Evolutionary conservation across 2,888 invertebrate genomes (phyloP).

Genomic region (Criorhina ranunculi): DNA sequence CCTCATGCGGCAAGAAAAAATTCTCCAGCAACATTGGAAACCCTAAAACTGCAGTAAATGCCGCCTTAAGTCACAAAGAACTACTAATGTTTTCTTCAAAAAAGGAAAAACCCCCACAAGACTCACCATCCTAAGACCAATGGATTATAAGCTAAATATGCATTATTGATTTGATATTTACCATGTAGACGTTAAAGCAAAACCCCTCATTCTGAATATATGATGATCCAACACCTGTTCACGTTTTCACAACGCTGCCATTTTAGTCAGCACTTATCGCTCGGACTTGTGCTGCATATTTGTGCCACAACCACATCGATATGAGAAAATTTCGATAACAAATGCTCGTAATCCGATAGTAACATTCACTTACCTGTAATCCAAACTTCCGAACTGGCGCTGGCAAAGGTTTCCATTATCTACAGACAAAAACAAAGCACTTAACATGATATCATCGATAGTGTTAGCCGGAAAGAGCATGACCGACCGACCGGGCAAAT

Average conservation of each 20-base stretch:
- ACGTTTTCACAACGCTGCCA: neutral
- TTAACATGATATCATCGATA: constrained; percentile 68
- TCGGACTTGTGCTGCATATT: neutral
- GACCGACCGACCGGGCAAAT: constrained; percentile 38
- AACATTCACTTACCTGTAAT: neutral
- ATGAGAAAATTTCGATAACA: neutral
- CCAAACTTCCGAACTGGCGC: constrained; percentile 4
- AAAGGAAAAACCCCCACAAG: neutral
- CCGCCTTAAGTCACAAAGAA: constrained; percentile 36
- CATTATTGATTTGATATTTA: constrained; percentile 37
- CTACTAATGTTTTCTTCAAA: constrained; percentile 23
- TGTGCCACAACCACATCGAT: neutral
- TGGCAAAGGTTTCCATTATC: constrained; percentile 2
- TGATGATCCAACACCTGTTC: constrained; percentile 20
- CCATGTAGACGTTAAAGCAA: neutral
- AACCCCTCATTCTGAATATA: neutral
- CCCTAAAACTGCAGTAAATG: constrained; percentile 52
- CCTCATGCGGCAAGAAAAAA: constrained; percentile 6
- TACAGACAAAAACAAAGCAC: constrained; percentile 13
- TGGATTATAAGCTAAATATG: constrained; percentile 15
- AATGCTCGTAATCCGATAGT: neutral
- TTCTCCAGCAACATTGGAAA: constrained; percentile 4
- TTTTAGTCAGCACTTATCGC: constrained; percentile 15
- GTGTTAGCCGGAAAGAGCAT: constrained; percentile 60
- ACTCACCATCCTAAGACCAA: neutral